Percentiles rank a stretch among this genome's conserved stretches.
phyloP scores from a whole-genome alignment of 2,888 invertebrate genomes.

The Eueremaeus valkanovi region DNA sequence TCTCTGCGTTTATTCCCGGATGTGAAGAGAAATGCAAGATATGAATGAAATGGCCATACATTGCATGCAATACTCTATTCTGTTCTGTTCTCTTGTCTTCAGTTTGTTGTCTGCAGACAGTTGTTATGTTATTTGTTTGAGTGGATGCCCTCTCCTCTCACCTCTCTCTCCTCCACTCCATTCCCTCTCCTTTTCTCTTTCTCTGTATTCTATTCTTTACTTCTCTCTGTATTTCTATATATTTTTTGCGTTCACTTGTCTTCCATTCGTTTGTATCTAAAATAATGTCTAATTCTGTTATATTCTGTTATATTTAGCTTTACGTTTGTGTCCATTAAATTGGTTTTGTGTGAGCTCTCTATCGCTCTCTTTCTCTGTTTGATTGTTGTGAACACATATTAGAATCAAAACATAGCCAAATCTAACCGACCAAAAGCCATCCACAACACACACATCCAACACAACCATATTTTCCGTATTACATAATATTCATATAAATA shows the following conservation, averaged over 20 bases:
- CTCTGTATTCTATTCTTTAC: neutral
- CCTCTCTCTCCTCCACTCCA: conserved; percentile 31
- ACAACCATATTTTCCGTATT: no score
- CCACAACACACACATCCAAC: neutral
- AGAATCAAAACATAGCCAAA: neutral
- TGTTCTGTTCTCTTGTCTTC: conserved; percentile 10
- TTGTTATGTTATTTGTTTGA: conserved; percentile 34
- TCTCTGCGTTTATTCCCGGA: conserved; percentile 27
- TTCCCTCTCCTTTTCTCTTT: neutral
- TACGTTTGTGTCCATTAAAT: conserved; percentile 35
- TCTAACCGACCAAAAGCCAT: conserved; percentile 10
- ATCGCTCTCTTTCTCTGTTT: neutral
- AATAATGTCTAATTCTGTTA: conserved; percentile 32
- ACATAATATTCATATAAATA: no score
- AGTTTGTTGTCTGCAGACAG: conserved; percentile 6
- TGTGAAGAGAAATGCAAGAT: conserved; percentile 35
- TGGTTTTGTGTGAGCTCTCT: neutral
- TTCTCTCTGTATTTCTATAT: neutral
- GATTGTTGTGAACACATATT: conserved; percentile 17
- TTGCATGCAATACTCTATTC: conserved; percentile 27
- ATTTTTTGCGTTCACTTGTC: conserved; percentile 21
- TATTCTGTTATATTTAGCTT: no score
- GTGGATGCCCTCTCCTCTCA: conserved; percentile 22
- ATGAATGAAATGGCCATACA: conserved; percentile 21
- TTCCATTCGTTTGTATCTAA: conserved; percentile 30